Evolutionary conservation across 2,797 vertebrate species (phyloP).

Genomic region (Melanotaenia trifasciata): DNA sequence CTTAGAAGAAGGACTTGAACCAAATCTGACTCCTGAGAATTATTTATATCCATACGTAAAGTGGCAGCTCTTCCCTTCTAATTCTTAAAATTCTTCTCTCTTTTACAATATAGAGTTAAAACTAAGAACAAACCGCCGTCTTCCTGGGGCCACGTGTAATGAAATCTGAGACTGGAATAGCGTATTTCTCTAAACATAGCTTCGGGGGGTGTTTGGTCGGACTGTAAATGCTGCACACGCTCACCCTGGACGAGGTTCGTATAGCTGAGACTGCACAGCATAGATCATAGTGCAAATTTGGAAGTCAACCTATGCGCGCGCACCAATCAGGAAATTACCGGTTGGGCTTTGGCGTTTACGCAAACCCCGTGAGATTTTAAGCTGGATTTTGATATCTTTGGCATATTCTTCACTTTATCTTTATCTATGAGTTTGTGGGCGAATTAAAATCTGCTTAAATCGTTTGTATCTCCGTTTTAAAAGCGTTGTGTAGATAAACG

Average conservation of each 20-base stretch:
- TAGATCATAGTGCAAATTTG: not conserved
- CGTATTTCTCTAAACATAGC: not conserved
- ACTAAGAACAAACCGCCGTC: not conserved
- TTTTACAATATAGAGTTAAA: not conserved
- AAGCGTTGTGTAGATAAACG: not conserved
- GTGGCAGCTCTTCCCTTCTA: not conserved
- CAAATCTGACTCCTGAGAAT: not conserved
- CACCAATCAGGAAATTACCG: not conserved
- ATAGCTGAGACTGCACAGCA: not conserved
- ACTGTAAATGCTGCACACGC: conserved; percentile 3
- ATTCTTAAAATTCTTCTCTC: not conserved
- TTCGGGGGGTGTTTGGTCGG: not conserved
- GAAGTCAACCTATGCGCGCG: not conserved
- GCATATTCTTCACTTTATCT: not conserved
- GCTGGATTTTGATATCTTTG: not conserved
- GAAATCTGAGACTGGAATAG: conserved; percentile 9
- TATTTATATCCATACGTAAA: not conserved
- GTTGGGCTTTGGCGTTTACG: not conserved
- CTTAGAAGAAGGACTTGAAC: not conserved
- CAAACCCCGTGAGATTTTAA: conserved; percentile 3
- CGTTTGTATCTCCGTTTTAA: not conserved
- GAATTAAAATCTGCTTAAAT: not conserved
- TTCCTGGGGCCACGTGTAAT: conserved; percentile 2
- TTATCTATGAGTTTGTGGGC: not conserved
- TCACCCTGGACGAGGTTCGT: not conserved